These are phyloP conservation scores for Felis chaus DNA, from an alignment of 2,113 vertebrate genomes.

Conservation along the genomic window DNA sequence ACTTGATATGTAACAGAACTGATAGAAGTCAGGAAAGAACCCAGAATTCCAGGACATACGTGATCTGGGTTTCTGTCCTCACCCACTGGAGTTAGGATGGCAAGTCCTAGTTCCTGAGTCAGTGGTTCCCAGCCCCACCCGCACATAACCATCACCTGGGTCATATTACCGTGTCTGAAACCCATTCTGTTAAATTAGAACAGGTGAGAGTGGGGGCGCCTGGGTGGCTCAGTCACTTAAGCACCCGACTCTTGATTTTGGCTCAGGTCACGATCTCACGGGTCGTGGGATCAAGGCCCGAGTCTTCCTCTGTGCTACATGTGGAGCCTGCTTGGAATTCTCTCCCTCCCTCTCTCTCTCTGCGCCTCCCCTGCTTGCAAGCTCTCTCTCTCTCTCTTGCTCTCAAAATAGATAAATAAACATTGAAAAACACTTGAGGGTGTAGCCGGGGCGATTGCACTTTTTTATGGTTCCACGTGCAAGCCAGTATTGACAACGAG, in stretches of 20 bases:
- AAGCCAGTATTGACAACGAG: background rate
- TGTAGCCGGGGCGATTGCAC: background rate
- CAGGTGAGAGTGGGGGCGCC: background rate
- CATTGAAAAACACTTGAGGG: background rate
- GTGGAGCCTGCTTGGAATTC: no score
- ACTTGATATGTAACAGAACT: background rate
- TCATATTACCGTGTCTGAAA: background rate
- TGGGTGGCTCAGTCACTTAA: no score
- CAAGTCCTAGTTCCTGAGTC: background rate
- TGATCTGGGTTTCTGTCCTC: background rate
- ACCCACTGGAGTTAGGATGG: background rate
- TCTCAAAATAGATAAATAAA: no score
- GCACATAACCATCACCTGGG: background rate
- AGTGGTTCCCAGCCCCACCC: background rate
- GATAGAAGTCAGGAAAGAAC: constrained; percentile 16
- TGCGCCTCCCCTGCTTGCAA: no score
- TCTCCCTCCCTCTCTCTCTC: no score
- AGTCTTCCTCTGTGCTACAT: no score
- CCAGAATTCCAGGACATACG: background rate
- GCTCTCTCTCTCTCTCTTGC: no score
- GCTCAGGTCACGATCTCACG: no score
- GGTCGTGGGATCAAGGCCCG: no score
- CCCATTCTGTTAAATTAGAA: background rate
- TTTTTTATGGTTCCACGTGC: background rate
- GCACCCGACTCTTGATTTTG: no score